phyloP scores from a whole-genome alignment of 2,113 vertebrate species.

The Channa maculata region DNA sequence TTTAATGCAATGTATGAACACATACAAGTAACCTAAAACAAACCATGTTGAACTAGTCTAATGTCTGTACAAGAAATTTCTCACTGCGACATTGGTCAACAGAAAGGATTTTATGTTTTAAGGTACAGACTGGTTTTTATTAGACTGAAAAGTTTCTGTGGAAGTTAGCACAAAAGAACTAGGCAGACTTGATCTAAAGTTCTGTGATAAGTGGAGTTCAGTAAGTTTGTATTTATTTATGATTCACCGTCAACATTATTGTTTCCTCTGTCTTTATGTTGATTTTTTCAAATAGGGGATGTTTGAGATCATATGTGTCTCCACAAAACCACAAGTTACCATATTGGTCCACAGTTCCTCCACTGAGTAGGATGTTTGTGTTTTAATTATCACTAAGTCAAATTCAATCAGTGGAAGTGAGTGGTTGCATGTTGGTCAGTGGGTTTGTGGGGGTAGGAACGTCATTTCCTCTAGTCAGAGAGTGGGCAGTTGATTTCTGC shows the following conservation, averaged over 20 bases:
- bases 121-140: neutral
- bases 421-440: slow-evolving; percentile 13
- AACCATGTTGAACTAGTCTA: too few relatives aligned
- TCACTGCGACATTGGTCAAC: too few relatives aligned
- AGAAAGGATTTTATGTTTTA: neutral
- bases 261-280: slow-evolving; percentile 1
- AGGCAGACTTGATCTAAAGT: too few relatives aligned
- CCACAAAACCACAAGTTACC: slow-evolving; percentile 29
- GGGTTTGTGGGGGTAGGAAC: slow-evolving; percentile 4
- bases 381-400: slow-evolving; percentile 17
- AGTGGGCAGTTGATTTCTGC: slow-evolving; percentile 37
- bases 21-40: too few relatives aligned
- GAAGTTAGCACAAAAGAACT: neutral
- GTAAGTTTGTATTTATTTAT: slow-evolving; percentile 19
- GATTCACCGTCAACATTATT: slow-evolving; percentile 10
- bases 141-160: slow-evolving; percentile 2
- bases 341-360: neutral
- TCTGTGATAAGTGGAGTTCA: neutral
- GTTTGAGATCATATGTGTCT: slow-evolving; percentile 4
- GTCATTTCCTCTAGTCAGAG: slow-evolving; percentile 71
- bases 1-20: too few relatives aligned
- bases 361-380: slow-evolving; percentile 14
- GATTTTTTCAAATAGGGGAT: neutral
- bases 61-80: too few relatives aligned
- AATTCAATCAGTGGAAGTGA: slow-evolving; percentile 10